phyloP scores from a whole-genome alignment of 2,797 vertebrate species.

The Sparidentex hasta region DNA sequence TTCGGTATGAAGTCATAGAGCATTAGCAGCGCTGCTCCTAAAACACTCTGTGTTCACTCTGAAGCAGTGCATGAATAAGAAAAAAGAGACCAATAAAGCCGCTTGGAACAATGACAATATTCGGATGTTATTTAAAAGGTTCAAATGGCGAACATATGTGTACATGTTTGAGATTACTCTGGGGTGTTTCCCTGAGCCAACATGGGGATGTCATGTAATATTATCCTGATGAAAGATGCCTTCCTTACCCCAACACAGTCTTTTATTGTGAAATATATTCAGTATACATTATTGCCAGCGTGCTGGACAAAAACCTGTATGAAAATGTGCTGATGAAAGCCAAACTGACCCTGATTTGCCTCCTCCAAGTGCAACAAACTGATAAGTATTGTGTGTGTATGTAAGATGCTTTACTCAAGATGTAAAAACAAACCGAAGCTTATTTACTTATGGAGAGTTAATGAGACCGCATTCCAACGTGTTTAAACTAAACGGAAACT shows the following conservation, averaged over 20 bases:
- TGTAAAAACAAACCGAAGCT: slow-evolving; percentile 56
- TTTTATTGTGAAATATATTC: slow-evolving; percentile 29
- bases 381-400: neutral
- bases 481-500: slow-evolving; percentile 32
- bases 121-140: neutral
- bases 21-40: neutral
- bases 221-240: neutral
- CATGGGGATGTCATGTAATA: slow-evolving; percentile 38
- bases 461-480: slow-evolving; percentile 59
- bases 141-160: slow-evolving; percentile 47
- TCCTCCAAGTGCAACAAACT: slow-evolving; percentile 21
- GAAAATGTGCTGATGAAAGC: slow-evolving; percentile 26
- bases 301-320: slow-evolving; percentile 4
- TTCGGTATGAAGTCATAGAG: neutral
- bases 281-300: neutral
- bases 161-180: slow-evolving; percentile 51
- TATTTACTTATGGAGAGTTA: slow-evolving; percentile 51
- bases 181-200: slow-evolving; percentile 29
- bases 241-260: neutral
- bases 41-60: slow-evolving; percentile 9
- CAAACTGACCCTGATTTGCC: slow-evolving; percentile 21
- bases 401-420: slow-evolving; percentile 23
- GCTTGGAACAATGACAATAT: neutral
- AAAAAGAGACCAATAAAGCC: neutral
- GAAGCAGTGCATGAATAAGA: neutral